Conservation (phyloP, 2,888 invertebrate genomes). For the Oligia latruncula region DNA sequence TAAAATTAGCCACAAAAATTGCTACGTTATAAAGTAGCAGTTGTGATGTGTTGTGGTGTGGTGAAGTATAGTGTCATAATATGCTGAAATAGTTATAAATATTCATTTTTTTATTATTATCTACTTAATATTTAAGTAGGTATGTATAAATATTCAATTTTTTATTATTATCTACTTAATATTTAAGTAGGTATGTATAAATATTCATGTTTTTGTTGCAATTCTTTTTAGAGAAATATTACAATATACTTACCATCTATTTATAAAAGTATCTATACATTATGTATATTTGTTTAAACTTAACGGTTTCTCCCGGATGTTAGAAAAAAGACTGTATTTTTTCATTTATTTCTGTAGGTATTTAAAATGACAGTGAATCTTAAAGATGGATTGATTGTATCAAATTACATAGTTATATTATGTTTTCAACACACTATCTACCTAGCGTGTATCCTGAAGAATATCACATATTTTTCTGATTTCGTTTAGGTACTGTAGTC, state of each 20-base stretch:
- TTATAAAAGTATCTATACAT: background rate
- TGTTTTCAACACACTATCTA: no score
- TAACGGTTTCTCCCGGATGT: conserved; percentile 22
- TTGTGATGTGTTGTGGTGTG: no score
- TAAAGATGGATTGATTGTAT: no score
- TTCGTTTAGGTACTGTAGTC: no score
- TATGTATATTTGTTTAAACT: background rate
- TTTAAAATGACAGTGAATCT: no score
- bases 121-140: background rate
- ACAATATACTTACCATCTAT: background rate
- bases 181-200: background rate
- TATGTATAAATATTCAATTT: conserved; percentile 15
- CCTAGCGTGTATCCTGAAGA: no score
- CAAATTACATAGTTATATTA: no score
- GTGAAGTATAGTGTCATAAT: background rate
- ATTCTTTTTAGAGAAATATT: conserved; percentile 4
- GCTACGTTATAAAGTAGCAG: no score
- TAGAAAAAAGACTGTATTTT: background rate
- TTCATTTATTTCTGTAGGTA: background rate
- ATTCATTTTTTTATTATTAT: background rate
- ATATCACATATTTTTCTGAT: no score
- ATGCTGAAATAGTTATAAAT: conserved; percentile 6
- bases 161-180: background rate
- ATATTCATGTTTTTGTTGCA: conserved; percentile 18
- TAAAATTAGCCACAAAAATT: no score